phyloP scores from a whole-genome alignment of 1,140 invertebrate genomes.

The Lamellibrachia luymesi region DNA sequence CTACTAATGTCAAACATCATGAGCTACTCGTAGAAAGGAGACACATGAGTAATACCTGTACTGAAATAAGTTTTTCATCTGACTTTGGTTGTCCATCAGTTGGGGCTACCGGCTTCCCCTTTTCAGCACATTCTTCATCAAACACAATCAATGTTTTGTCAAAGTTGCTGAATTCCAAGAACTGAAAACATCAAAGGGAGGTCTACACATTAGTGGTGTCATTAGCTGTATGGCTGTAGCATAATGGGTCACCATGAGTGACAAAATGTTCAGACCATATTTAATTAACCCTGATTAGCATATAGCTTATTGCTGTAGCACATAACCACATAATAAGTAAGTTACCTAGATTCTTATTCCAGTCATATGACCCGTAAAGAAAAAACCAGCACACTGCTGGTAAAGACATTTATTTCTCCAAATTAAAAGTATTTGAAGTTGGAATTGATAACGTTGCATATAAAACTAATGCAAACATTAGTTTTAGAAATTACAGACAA shows the following conservation, averaged over 20 bases:
- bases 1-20: no score
- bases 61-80: constrained; percentile 32
- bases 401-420: not conserved
- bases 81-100: constrained; percentile 27
- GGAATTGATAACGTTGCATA: not conserved
- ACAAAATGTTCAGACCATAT: no score
- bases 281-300: no score
- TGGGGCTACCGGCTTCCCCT: constrained; percentile 48
- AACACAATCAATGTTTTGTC: constrained; percentile 47
- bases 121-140: constrained; percentile 52
- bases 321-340: not conserved
- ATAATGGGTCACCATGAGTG: no score
- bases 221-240: no score
- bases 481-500: no score
- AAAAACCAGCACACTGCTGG: not conserved
- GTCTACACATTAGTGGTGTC: no score
- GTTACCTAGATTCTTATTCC: not conserved
- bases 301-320: no score
- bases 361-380: not conserved
- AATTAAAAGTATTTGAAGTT: not conserved
- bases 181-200: constrained; percentile 39
- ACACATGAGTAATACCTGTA: constrained; percentile 28
- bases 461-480: no score
- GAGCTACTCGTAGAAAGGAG: not conserved
- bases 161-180: constrained; percentile 52